phyloP scores from a whole-genome alignment of 2,797 vertebrate species.

The Leptoclinus maculatus region DNA sequence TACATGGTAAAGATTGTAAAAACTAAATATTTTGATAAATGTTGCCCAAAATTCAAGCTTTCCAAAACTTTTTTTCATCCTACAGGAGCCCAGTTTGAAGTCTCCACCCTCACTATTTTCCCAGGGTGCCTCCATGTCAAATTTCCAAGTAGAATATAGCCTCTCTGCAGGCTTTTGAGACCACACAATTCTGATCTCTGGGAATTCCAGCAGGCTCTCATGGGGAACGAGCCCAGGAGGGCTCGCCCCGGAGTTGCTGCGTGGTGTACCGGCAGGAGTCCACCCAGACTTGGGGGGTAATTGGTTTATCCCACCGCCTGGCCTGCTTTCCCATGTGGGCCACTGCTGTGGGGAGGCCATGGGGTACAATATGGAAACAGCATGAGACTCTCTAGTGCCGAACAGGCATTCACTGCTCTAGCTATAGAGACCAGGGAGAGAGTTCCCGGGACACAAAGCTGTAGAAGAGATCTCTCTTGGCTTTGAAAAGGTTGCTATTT shows the following conservation, averaged over 20 bases:
- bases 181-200: conserved; percentile 74
- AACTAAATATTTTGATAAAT: conserved; percentile 23
- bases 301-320: conserved; percentile 83
- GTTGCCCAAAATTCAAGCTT: conserved; percentile 14
- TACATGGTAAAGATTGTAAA: background rate
- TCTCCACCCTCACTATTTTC: conserved; percentile 66
- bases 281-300: conserved; percentile 79
- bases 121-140: conserved; percentile 68
- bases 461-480: conserved; percentile 50
- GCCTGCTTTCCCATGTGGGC: conserved; percentile 85
- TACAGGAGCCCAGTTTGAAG: conserved; percentile 52
- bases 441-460: conserved; percentile 71
- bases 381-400: conserved; percentile 73
- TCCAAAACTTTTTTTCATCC: conserved; percentile 19
- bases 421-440: conserved; percentile 59
- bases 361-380: conserved; percentile 84
- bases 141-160: conserved; percentile 68
- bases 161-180: conserved; percentile 67
- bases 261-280: conserved; percentile 76
- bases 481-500: conserved; percentile 67
- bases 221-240: conserved; percentile 74
- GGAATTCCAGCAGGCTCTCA: conserved; percentile 80
- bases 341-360: conserved; percentile 84
- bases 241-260: conserved; percentile 61
- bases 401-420: conserved; percentile 66